These are phyloP conservation scores for Dendrolimus pini DNA, from an alignment of 2,888 invertebrate species.

Conservation along the genomic window DNA sequence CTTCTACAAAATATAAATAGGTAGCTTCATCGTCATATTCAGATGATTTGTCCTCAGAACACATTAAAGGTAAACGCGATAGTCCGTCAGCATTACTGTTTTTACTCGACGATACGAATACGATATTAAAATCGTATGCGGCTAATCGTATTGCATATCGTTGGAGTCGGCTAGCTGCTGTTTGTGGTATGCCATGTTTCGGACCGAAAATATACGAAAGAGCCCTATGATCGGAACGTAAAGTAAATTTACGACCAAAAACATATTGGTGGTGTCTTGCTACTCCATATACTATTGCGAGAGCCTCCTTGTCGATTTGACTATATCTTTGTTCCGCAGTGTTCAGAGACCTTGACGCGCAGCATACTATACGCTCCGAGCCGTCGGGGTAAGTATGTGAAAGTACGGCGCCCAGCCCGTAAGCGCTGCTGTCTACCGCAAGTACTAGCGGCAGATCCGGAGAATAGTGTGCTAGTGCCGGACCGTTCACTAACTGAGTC, in stretches of 20 bases:
- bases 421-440: slow-evolving; percentile 18
- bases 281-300: slow-evolving; percentile 17
- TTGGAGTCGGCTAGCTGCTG: too few species aligned
- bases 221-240: too few species aligned
- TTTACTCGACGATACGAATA: too few species aligned
- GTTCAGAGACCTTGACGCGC: slow-evolving; percentile 15
- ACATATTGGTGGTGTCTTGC: slow-evolving; percentile 11
- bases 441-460: slow-evolving; percentile 12
- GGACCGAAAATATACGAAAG: too few species aligned
- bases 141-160: too few species aligned
- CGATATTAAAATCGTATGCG: too few species aligned
- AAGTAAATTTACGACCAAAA: slow-evolving; percentile 6
- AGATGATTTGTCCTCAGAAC: too few species aligned
- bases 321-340: slow-evolving; percentile 14
- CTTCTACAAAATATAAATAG: too few species aligned
- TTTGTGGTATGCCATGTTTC: too few species aligned
- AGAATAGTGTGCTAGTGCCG: slow-evolving; percentile 11
- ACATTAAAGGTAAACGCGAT: too few species aligned
- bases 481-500: slow-evolving; percentile 5
- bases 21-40: too few species aligned
- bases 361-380: slow-evolving; percentile 15
- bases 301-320: slow-evolving; percentile 18
- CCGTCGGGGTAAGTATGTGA: slow-evolving; percentile 15
- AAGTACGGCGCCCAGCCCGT: slow-evolving; percentile 19
- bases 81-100: too few species aligned